Evolutionary conservation across 2,888 invertebrate genomes (phyloP).

Genomic region (Rhaphigaster nebulosa): DNA sequence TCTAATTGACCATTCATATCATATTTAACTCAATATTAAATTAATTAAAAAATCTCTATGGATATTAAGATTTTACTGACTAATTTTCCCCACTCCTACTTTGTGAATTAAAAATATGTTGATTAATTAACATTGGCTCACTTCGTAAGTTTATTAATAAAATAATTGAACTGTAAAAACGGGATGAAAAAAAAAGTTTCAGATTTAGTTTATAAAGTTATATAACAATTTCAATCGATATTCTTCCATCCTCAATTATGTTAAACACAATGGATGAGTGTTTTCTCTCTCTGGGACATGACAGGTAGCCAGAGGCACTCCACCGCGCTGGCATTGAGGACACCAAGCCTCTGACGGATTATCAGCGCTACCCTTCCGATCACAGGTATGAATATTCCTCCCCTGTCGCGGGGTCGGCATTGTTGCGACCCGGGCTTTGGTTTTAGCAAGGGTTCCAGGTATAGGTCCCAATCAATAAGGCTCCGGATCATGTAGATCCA

Average conservation of each 20-base stretch:
- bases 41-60: no score
- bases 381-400: conserved; percentile 29
- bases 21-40: no score
- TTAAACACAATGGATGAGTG: background rate
- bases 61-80: no score
- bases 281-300: background rate
- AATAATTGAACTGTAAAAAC: no score
- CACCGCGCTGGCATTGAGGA: background rate
- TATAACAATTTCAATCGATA: background rate
- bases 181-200: no score
- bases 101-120: no score
- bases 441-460: conserved; percentile 32
- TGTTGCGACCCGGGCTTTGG: conserved; percentile 6
- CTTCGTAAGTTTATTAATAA: no score
- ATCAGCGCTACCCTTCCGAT: conserved; percentile 33
- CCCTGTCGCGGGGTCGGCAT: conserved; percentile 15
- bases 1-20: no score
- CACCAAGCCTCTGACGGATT: conserved; percentile 23
- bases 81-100: no score
- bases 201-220: background rate
- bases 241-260: background rate
- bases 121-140: no score
- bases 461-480: conserved; percentile 35
- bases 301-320: background rate
- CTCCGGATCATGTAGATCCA: conserved; percentile 56